Evolutionary conservation across 2,113 vertebrate species (phyloP).

Genomic region (Gallinago media): DNA sequence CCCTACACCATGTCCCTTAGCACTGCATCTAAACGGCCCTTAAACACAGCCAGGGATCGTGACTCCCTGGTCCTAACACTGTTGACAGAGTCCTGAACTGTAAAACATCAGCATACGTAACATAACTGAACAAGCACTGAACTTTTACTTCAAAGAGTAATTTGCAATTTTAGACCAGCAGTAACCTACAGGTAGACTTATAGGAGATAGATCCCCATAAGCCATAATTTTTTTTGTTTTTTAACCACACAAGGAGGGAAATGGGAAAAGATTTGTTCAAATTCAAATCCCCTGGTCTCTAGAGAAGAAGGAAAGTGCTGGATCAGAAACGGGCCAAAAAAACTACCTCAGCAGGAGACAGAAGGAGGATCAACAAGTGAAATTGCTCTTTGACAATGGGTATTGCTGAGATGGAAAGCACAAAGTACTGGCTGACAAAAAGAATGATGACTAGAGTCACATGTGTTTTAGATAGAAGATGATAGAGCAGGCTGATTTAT

Average conservation of each 20-base stretch:
- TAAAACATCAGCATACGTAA: not conserved
- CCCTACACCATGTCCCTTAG: no score
- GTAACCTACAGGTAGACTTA: not conserved
- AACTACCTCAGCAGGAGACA: conserved; percentile 15
- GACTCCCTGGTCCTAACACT: not conserved
- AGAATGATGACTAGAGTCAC: not conserved
- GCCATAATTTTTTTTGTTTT: rapidly evolving
- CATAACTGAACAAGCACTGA: not conserved
- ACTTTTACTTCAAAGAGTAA: not conserved
- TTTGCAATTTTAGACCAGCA: not conserved
- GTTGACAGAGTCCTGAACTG: not conserved
- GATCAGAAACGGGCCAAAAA: not conserved
- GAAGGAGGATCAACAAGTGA: conserved; percentile 30
- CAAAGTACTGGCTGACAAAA: conserved; percentile 37
- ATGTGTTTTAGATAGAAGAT: conserved; percentile 20
- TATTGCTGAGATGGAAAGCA: conserved; percentile 23
- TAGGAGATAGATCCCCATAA: not conserved
- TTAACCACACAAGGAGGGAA: not conserved
- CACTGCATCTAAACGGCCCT: no score
- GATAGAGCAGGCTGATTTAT: not conserved
- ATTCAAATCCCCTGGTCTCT: not conserved
- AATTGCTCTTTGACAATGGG: conserved; percentile 18
- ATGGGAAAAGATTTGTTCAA: not conserved
- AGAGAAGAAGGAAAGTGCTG: not conserved
- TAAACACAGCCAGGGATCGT: no score